These are phyloP conservation scores for Oikopleura albicans DNA, from an alignment of 23 tunicate species.

Conservation along the genomic window DNA sequence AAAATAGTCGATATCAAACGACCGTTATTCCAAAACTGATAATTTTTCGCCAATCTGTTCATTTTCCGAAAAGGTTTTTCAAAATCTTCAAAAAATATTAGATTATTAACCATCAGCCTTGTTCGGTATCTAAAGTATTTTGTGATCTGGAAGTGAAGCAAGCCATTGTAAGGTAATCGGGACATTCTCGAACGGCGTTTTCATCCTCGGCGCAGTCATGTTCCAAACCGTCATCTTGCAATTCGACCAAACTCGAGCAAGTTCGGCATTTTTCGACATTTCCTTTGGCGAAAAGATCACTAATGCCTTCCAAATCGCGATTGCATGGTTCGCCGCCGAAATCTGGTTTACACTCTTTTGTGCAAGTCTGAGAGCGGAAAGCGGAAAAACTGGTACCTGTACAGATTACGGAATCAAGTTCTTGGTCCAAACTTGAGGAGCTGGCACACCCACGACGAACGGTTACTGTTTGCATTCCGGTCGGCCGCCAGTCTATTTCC, in stretches of 20 bases:
- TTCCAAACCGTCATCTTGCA: background rate
- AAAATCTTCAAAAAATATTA: too few species aligned
- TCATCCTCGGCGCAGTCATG: background rate
- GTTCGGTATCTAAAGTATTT: background rate
- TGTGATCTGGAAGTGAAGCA: background rate
- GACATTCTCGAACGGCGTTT: too few species aligned
- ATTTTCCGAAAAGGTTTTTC: too few species aligned
- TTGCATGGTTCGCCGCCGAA: background rate
- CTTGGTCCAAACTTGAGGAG: background rate
- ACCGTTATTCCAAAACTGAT: too few species aligned
- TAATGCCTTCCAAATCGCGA: background rate
- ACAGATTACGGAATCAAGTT: background rate
- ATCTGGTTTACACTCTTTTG: background rate
- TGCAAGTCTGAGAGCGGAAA: background rate
- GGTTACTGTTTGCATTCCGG: background rate
- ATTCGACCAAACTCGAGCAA: background rate
- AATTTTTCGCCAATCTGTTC: too few species aligned
- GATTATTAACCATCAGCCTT: too few species aligned
- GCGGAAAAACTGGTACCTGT: background rate
- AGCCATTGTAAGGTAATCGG: background rate
- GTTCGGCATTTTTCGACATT: background rate
- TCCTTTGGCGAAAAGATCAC: background rate
- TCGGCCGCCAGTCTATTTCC: conserved; percentile 8
- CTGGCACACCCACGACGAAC: background rate
- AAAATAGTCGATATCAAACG: too few species aligned